Base-by-base conservation (phyloP, 2,797 vertebrate species). In the Notolabrus celidotus region DNA sequence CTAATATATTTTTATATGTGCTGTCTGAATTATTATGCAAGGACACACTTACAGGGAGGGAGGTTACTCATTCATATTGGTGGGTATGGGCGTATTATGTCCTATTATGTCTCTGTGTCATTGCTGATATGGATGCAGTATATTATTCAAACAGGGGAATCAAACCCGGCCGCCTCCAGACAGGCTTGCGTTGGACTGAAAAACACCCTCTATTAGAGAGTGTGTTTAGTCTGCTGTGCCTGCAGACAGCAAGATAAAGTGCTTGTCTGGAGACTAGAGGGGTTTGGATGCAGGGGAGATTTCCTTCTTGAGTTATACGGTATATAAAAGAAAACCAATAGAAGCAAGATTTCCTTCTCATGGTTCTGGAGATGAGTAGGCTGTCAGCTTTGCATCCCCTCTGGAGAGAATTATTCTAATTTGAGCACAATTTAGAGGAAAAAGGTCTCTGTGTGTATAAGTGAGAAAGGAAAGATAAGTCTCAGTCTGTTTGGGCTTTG, bases 191-290 rank as follows among this genome's bases (percentile, higher is more conserved):
- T 78, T 58, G 38, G 47, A 79, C 47, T 68, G 74, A 77, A 84
- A 72, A 72, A 27, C 39, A 67, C 19, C 65, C 46, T 73, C 84
- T 77, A 86, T 87, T 86, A 84, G 66, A 74, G 66, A 75, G 67
- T 66, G 75, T 86, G 80, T 87, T 89, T 88, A 87, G 78, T 85
- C 78, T 84, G 84, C 77, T 81, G 56, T 67, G 80, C 76, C 71
- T 77, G 69, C 38, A 71, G 85, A 88, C 82, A 85, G 83, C 58
- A 85, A 88, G 89, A 90, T 76, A 83, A 87, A 92, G 53, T 84
- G 61, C 58, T 78, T 71, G 83, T 83, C 77, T 84, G 49, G 52
- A 85, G 79, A 79, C 50, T 29, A 47, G 67, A 85, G 75, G 58
- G 62, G 64, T 72, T 64, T 80, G 71, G 52, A 82, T 70, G 63